phyloP scores from a whole-genome alignment of 2,888 invertebrate species.

The Vandiemenella viatica region DNA sequence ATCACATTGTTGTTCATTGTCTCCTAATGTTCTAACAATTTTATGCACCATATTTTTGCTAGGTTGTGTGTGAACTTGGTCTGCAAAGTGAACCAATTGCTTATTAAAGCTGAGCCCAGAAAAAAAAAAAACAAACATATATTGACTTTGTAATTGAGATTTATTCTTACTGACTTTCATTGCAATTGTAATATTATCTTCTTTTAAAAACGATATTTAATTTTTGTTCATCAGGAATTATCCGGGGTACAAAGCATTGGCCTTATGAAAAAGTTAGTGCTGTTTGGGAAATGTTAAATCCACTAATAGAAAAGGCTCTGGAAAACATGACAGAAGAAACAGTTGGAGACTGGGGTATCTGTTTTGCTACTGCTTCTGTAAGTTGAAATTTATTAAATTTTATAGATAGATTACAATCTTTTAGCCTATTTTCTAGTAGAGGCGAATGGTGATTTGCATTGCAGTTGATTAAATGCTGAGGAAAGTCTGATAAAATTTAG shows the following conservation, averaged over 20 bases:
- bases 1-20: background rate
- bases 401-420: too few relatives aligned
- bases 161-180: too few relatives aligned
- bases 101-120: too few relatives aligned
- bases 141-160: too few relatives aligned
- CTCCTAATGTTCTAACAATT: background rate
- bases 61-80: background rate
- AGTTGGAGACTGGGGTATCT: slow-evolving; percentile 53
- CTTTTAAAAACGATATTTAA: too few relatives aligned
- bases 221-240: slow-evolving; percentile 34
- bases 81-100: too few relatives aligned
- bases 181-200: too few relatives aligned
- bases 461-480: too few relatives aligned
- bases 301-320: slow-evolving; percentile 46
- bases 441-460: too few relatives aligned
- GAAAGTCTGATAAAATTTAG: too few relatives aligned
- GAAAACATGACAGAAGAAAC: slow-evolving; percentile 57
- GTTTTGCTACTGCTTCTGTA: slow-evolving; percentile 50
- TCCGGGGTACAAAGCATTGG: slow-evolving; percentile 77
- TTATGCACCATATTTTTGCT: background rate
- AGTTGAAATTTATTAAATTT: slow-evolving; percentile 17
- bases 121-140: too few relatives aligned
- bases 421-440: too few relatives aligned
- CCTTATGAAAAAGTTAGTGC: slow-evolving; percentile 40
- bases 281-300: slow-evolving; percentile 45